Base-by-base conservation (phyloP, 2,888 invertebrate species). In the Gasteruption jaculator region DNA sequence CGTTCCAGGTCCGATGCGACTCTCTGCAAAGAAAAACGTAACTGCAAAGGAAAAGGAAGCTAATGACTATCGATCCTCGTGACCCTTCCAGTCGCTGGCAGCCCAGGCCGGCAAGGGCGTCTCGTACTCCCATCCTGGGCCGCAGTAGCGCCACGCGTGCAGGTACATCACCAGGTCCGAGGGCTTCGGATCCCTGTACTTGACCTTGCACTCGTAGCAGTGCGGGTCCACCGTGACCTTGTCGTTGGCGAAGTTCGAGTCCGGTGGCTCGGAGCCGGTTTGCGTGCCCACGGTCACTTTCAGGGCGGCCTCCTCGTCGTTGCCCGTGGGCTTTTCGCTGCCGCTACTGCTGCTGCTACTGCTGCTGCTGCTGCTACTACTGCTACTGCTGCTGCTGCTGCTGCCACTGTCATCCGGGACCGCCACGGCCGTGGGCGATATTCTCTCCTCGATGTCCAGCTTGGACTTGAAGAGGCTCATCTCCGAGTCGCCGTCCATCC, bases 61-160 rank as follows among this genome's bases (percentile, higher is more conserved):
- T n/a, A n/a, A 49, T 31, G 50, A 65, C 67, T 66, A 66, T 73
- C 74, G 74, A 60, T 84, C 82, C 29, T 78, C 77, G 59, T n/a
- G n/a, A n/a, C 86, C 87, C 43, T 76, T 75, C 91, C 91, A 93
- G 57, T 91, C 86, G 36, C 85, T 79, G 63, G 79, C 77, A 24
- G 95, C 94, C 96, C 96, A 96, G 39, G 85, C 85, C 1, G 96
- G 96, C 57, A 94, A 75, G 63, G 87, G 85, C 2, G 93, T 92
- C 73, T 91, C 86, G 72, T 90, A 96, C 62, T 88, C 87, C 94
- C 94, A 95, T 33, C 88, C 92, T 41, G 91, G 90, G 21, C 94
- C 94, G 80, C 83, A 84, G 71, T 91, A 91, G 63, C 89, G 89
- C 88, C 90, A 90, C 20, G 95, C 95, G 73, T 96, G 96, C 30